A percentile compares a stretch with the other conserved stretches of the same genome.
Conservation (phyloP, 2,888 invertebrate genomes). For the Drosophila villosipedis region DNA sequence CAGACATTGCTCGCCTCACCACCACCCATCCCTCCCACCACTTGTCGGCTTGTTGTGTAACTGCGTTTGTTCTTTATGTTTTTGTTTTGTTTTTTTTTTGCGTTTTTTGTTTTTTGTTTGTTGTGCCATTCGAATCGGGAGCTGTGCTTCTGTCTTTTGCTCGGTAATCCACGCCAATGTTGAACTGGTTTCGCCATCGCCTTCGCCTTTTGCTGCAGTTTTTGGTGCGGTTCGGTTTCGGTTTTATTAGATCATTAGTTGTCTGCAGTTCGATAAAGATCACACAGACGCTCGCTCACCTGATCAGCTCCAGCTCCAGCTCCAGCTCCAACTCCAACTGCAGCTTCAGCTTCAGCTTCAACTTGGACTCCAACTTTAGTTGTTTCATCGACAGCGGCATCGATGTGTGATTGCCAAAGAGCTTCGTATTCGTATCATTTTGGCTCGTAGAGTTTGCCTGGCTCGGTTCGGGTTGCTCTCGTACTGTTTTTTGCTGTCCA, state of each 20-base stretch:
- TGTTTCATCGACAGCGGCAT: conserved; percentile 41
- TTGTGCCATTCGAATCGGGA: conserved; percentile 59
- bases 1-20: conserved; percentile 35
- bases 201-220: conserved; percentile 46
- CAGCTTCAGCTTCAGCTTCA: conserved; percentile 15
- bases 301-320: conserved; percentile 39
- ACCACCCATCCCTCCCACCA: conserved; percentile 36
- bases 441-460: conserved; percentile 29
- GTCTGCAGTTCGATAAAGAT: conserved; percentile 83
- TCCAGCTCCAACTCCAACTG: conserved; percentile 20
- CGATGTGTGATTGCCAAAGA: conserved; percentile 69
- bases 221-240: conserved; percentile 72
- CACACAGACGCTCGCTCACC: conserved; percentile 72
- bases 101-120: conserved; percentile 1
- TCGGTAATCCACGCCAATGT: conserved; percentile 74
- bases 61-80: conserved; percentile 78
- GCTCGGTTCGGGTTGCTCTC: conserved; percentile 44
- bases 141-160: conserved; percentile 62
- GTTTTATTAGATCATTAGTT: conserved; percentile 85
- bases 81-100: neutral
- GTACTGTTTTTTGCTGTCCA: conserved; percentile 76
- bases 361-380: conserved; percentile 17
- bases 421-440: conserved; percentile 48
- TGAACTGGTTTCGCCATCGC: conserved; percentile 59
- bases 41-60: conserved; percentile 76